Conservation (phyloP, 2,888 invertebrate genomes). For the Cosmorhoe ocellata region DNA sequence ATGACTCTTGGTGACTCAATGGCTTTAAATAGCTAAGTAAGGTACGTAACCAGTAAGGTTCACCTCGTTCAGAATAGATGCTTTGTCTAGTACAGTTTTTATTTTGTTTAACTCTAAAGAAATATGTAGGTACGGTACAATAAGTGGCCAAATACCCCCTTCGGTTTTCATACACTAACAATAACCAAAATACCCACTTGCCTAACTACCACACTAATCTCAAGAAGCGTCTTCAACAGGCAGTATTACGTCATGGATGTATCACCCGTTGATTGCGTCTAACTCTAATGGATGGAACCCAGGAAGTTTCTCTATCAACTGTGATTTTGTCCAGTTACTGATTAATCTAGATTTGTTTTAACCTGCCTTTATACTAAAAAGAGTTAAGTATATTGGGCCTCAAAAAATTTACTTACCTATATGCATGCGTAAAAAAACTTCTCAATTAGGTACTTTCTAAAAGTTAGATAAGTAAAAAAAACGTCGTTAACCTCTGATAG, state of each 20-base stretch:
- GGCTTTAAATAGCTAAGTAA: slow-evolving; percentile 45
- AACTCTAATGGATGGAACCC: slow-evolving; percentile 24
- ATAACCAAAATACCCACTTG: slow-evolving; percentile 20
- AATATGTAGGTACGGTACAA: neutral
- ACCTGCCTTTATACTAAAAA: no score
- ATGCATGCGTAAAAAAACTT: neutral
- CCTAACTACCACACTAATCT: slow-evolving; percentile 23
- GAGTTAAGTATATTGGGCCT: no score
- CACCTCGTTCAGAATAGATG: neutral
- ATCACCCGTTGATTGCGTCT: slow-evolving; percentile 32
- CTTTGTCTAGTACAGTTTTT: no score
- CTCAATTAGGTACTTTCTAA: slow-evolving; percentile 73
- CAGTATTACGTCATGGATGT: slow-evolving; percentile 33
- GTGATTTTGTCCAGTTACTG: slow-evolving; percentile 29
- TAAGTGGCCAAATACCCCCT: no score
- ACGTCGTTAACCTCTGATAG: slow-evolving; percentile 78
- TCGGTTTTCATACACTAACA: neutral
- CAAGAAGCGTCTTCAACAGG: slow-evolving; percentile 30
- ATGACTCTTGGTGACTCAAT: slow-evolving; percentile 72
- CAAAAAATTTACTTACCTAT: no score
- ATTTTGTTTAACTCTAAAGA: no score
- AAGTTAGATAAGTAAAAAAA: slow-evolving; percentile 68
- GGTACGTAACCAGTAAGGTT: neutral
- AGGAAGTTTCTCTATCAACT: slow-evolving; percentile 30
- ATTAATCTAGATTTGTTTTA: no score